A percentile compares a stretch with the other conserved stretches of the same genome.
Evolutionary conservation across 37 sponge, comb jelly and placozoan species (phyloP).

Genomic region (Mnemiopsis leidyi): DNA sequence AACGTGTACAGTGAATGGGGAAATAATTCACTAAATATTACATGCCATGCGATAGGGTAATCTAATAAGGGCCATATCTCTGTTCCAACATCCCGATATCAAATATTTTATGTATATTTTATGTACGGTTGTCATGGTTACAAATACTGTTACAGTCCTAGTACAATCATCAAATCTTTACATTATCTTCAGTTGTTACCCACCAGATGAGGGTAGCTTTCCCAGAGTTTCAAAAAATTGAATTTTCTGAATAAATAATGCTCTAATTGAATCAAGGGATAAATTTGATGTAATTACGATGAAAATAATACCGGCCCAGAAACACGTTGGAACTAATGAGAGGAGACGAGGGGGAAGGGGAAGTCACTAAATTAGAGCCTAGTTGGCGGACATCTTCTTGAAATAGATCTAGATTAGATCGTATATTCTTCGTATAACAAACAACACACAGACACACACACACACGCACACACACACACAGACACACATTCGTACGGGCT

Average conservation of each 20-base stretch:
- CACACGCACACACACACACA: too few species aligned
- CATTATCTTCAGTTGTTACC: not conserved
- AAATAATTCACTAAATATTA: not conserved
- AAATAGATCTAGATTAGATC: too few species aligned
- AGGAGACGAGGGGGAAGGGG: not conserved
- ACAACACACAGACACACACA: too few species aligned
- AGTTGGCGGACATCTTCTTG: too few species aligned
- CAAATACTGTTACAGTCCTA: slow-evolving; percentile 52
- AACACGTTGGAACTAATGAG: not conserved
- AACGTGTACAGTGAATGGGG: not conserved
- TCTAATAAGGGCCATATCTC: slow-evolving; percentile 30
- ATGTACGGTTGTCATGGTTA: slow-evolving; percentile 37
- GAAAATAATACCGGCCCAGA: not conserved
- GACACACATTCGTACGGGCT: too few species aligned
- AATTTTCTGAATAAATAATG: not conserved
- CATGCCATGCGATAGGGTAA: not conserved
- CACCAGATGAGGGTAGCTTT: not conserved
- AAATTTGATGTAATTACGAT: not conserved
- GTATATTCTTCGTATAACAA: too few species aligned
- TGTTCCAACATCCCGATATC: not conserved
- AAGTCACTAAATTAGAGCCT: not conserved
- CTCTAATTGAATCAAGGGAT: not conserved
- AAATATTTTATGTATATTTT: slow-evolving; percentile 35
- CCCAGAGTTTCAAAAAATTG: not conserved
- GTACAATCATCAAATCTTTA: not conserved